A percentile compares a stretch with the other conserved stretches of the same genome.
Evolutionary conservation across 2,888 invertebrate species (phyloP).

Genomic region (Pristionchus arcanus): DNA sequence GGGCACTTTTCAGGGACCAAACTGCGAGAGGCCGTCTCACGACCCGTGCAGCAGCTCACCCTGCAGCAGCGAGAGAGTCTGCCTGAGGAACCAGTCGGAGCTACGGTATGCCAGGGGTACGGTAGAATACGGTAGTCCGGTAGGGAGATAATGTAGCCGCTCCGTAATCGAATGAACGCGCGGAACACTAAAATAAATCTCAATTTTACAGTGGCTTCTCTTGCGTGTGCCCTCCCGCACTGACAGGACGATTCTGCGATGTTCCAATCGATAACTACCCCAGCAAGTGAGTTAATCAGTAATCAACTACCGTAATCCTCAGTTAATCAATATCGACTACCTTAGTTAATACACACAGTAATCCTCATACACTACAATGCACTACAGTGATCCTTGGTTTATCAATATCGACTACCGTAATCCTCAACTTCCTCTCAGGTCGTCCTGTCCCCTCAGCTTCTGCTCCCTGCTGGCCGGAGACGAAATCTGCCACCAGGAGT

Average conservation of each 20-base stretch:
- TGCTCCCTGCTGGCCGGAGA: constrained; percentile 86
- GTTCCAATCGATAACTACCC: constrained; percentile 83
- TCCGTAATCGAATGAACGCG: not conserved
- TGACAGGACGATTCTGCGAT: constrained; percentile 95
- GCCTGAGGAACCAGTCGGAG: not conserved
- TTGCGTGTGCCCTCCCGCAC: constrained; percentile 92
- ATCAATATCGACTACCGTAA: too few species aligned
- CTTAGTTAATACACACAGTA: too few species aligned
- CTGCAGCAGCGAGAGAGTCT: not conserved
- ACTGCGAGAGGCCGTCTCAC: not conserved
- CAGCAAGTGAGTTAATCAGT: constrained; percentile 58
- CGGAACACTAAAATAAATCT: constrained; percentile 84
- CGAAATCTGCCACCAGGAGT: constrained; percentile 94
- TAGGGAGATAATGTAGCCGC: too few species aligned
- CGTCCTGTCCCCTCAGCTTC: not conserved
- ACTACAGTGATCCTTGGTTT: not conserved
- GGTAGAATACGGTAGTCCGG: not conserved
- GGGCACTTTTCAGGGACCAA: not conserved
- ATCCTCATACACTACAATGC: too few species aligned
- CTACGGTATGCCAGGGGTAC: not conserved
- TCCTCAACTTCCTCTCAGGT: not conserved
- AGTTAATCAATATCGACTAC: too few species aligned
- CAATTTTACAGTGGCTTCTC: constrained; percentile 92
- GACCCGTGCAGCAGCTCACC: not conserved
- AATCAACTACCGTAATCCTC: not conserved